Percentiles rank a stretch among this genome's conserved stretches.
These are phyloP conservation scores for Andrena minutula DNA, from an alignment of 2,888 invertebrate genomes.

Conservation along the genomic window DNA sequence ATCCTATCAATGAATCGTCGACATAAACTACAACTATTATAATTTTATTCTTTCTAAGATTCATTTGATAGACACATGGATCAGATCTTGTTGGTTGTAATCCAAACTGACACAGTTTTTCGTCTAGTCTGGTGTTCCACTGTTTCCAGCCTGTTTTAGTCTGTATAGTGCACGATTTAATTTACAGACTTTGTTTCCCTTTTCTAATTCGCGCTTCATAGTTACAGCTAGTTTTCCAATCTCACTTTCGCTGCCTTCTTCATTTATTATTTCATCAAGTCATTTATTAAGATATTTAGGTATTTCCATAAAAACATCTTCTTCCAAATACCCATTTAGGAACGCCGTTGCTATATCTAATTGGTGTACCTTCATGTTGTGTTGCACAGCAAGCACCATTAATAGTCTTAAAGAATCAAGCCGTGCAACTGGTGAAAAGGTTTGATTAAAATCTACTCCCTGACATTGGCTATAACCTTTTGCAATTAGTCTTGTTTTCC, in stretches of 20 bases:
- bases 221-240: neutral
- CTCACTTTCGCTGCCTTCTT: neutral
- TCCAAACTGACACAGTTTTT: neutral
- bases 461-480: too few species aligned
- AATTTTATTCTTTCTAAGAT: neutral
- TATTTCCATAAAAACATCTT: slow-evolving; percentile 7
- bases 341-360: too few species aligned
- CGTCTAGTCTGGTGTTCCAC: neutral
- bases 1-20: neutral
- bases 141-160: slow-evolving; percentile 4
- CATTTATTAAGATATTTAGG: neutral
- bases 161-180: slow-evolving; percentile 1
- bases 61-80: slow-evolving; percentile 4
- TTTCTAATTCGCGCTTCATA: neutral
- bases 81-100: slow-evolving; percentile 1
- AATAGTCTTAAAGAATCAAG: too few species aligned
- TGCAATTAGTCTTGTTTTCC: too few species aligned
- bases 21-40: neutral
- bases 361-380: too few species aligned
- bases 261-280: neutral
- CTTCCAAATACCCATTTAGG: too few species aligned
- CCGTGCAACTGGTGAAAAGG: too few species aligned
- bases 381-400: too few species aligned
- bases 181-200: slow-evolving; percentile 1
- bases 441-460: too few species aligned